Evolutionary conservation across 2,888 invertebrate species (phyloP).

Genomic region (Beris chalybata): DNA sequence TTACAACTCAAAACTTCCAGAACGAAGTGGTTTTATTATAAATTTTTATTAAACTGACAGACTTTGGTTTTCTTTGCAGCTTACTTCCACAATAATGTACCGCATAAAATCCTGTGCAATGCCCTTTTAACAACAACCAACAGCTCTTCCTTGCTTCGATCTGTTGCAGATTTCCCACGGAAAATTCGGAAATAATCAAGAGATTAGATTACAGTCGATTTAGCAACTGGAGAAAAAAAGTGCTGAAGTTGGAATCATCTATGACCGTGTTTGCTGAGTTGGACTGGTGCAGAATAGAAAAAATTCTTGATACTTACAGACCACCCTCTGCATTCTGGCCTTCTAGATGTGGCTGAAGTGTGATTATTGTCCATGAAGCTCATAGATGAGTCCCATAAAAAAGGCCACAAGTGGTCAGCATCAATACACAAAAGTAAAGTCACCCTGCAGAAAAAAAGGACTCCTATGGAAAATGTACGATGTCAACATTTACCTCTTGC

Average conservation of each 20-base stretch:
- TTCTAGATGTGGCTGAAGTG: too few relatives aligned
- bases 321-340: too few relatives aligned
- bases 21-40: background rate
- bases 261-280: too few relatives aligned
- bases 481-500: too few relatives aligned
- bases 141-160: background rate
- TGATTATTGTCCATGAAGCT: too few relatives aligned
- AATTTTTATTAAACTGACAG: slow-evolving; percentile 2
- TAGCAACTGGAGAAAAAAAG: slow-evolving; percentile 9
- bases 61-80: background rate
- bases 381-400: background rate
- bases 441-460: too few relatives aligned
- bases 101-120: background rate
- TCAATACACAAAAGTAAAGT: background rate
- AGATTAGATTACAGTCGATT: slow-evolving; percentile 31
- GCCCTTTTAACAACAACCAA: too few relatives aligned
- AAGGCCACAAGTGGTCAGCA: slow-evolving; percentile 34
- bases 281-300: too few relatives aligned
- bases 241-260: too few relatives aligned
- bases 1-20: background rate
- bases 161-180: slow-evolving; percentile 34
- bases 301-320: too few relatives aligned
- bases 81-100: background rate
- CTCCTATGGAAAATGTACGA: too few relatives aligned
- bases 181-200: slow-evolving; percentile 37